Conservation (phyloP, 1,140 invertebrate genomes). For the Drusus annulatus region DNA sequence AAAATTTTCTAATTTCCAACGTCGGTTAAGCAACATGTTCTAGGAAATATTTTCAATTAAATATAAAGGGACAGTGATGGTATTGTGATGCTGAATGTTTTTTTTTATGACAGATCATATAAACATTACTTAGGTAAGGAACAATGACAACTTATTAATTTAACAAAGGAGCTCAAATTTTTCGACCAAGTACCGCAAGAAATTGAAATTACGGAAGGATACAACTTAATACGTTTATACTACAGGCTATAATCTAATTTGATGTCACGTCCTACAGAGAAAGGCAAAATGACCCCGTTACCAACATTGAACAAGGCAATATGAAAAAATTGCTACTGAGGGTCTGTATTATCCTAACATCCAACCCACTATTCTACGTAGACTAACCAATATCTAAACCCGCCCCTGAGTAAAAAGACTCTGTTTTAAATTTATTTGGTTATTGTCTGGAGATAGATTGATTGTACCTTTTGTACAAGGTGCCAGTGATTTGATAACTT, state of each 20-base stretch:
- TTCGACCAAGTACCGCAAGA: neutral
- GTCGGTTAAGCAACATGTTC: too few relatives aligned
- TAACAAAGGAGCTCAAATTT: too few relatives aligned
- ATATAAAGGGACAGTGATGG: too few relatives aligned
- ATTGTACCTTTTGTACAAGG: neutral
- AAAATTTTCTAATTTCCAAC: too few relatives aligned
- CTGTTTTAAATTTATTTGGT: neutral
- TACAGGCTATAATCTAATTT: neutral
- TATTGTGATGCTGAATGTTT: too few relatives aligned
- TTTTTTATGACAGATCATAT: too few relatives aligned
- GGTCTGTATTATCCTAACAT: neutral
- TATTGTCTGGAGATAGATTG: neutral
- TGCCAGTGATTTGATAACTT: neutral
- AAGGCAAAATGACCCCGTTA: constrained; percentile 19
- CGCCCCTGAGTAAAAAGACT: neutral
- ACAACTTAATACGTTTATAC: neutral
- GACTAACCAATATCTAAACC: neutral
- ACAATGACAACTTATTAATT: too few relatives aligned
- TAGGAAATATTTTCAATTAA: too few relatives aligned
- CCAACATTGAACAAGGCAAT: constrained; percentile 14
- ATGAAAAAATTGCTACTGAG: constrained; percentile 15
- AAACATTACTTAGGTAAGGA: too few relatives aligned
- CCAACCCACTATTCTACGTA: constrained; percentile 4
- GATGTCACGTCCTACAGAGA: neutral
- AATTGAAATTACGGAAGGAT: constrained; percentile 1